Conservation (phyloP, 64 coral and sea anemone genomes). For the Cladopsammia gracilis region DNA sequence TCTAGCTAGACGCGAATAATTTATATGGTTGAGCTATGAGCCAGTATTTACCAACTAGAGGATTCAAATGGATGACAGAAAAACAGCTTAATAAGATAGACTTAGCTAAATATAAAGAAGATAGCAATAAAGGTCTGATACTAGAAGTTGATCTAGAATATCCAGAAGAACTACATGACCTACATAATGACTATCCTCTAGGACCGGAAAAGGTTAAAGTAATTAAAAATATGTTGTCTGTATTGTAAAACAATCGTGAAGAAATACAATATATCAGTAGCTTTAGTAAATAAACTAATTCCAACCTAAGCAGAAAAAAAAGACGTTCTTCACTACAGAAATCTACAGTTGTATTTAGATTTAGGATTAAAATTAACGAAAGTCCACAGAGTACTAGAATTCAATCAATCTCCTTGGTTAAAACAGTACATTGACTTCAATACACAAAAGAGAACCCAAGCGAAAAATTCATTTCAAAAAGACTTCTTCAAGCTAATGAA, state of each 20-base stretch:
- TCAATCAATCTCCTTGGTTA: neutral
- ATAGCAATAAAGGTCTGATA: too few relatives aligned
- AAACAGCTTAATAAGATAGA: too few relatives aligned
- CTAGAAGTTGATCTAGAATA: too few relatives aligned
- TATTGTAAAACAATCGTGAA: neutral
- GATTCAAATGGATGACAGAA: conserved; percentile 14
- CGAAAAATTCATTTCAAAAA: too few relatives aligned
- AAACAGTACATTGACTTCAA: neutral
- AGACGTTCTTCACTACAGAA: neutral
- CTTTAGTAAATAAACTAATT: neutral
- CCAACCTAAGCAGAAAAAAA: neutral
- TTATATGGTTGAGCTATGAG: neutral
- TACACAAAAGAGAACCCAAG: neutral
- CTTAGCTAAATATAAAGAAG: too few relatives aligned
- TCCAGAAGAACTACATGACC: too few relatives aligned
- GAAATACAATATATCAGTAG: neutral
- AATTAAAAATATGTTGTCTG: neutral
- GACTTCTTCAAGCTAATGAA: too few relatives aligned
- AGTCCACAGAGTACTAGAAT: neutral
- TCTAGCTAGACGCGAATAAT: neutral
- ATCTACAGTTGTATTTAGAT: neutral
- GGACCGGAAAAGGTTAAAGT: neutral
- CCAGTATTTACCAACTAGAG: neutral
- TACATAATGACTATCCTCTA: neutral
- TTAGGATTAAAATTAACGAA: neutral